Evolutionary conservation across 2,888 invertebrate species (phyloP).

Genomic region (Ochropleura plecta): DNA sequence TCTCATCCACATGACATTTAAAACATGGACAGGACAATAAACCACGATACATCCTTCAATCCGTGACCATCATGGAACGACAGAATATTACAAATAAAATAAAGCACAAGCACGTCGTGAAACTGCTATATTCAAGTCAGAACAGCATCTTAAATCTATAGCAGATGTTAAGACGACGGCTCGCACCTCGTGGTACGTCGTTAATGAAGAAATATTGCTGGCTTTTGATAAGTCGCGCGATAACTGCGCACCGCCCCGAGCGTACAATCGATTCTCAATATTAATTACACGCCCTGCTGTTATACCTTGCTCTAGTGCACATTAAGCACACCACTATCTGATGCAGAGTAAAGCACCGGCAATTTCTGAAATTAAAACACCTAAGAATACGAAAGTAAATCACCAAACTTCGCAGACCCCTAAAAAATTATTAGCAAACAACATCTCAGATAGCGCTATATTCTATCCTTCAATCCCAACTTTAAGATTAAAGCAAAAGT

Average conservation of each 20-base stretch:
- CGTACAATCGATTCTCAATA: slow-evolving; percentile 74
- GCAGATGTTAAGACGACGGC: slow-evolving; percentile 77
- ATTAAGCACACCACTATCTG: slow-evolving; percentile 62
- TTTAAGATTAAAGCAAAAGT: slow-evolving; percentile 69
- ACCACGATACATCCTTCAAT: slow-evolving; percentile 34
- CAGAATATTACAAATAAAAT: slow-evolving; percentile 54
- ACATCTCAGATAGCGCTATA: slow-evolving; percentile 75
- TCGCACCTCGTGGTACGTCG: slow-evolving; percentile 79
- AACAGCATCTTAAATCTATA: slow-evolving; percentile 70
- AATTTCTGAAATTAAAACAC: slow-evolving; percentile 67
- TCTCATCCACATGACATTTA: slow-evolving; percentile 38
- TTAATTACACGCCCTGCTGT: slow-evolving; percentile 79
- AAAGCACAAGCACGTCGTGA: slow-evolving; percentile 39
- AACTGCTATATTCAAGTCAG: slow-evolving; percentile 54
- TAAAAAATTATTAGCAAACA: slow-evolving; percentile 81
- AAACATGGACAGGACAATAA: slow-evolving; percentile 33
- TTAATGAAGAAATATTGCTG: slow-evolving; percentile 90
- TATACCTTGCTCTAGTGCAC: slow-evolving; percentile 64
- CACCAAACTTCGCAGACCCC: slow-evolving; percentile 69
- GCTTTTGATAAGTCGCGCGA: slow-evolving; percentile 84
- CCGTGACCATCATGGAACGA: slow-evolving; percentile 26
- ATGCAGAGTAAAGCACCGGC: slow-evolving; percentile 57
- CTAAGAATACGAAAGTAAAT: slow-evolving; percentile 62
- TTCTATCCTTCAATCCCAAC: slow-evolving; percentile 68
- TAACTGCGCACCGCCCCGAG: slow-evolving; percentile 79